phyloP scores from a whole-genome alignment of 1,140 invertebrate genomes.

The Polypedilum pembai region DNA sequence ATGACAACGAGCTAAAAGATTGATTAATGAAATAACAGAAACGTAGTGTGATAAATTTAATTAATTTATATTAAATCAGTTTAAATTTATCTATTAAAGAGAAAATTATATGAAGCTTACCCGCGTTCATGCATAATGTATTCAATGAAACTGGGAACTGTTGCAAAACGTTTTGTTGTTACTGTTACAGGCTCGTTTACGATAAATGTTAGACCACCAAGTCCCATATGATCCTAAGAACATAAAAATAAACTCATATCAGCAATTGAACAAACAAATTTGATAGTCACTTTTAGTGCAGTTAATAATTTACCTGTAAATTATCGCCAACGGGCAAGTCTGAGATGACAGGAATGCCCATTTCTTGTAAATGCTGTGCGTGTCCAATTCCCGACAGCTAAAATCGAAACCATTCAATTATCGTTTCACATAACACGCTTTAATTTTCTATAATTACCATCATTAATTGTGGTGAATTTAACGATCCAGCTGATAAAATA shows the following conservation, averaged over 20 bases:
- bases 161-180: conserved; percentile 68
- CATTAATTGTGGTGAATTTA: conserved; percentile 69
- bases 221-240: conserved; percentile 50
- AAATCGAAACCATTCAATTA: conserved; percentile 57
- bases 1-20: no score
- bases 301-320: conserved; percentile 56
- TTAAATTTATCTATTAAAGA: no score
- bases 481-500: conserved; percentile 70
- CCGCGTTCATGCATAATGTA: conserved; percentile 69
- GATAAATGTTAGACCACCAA: conserved; percentile 74
- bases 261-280: neutral
- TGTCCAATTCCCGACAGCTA: conserved; percentile 87
- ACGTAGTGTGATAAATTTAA: neutral
- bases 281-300: neutral
- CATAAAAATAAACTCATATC: neutral
- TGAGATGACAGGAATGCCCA: conserved; percentile 64
- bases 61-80: conserved; percentile 32
- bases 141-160: conserved; percentile 65
- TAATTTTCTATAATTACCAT: conserved; percentile 50
- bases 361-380: conserved; percentile 62
- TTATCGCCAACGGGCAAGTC: conserved; percentile 75
- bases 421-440: no score
- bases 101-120: neutral
- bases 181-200: conserved; percentile 72
- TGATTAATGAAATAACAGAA: no score